Base-by-base conservation (phyloP, 23 tunicate species). In the Corella eumyota region DNA sequence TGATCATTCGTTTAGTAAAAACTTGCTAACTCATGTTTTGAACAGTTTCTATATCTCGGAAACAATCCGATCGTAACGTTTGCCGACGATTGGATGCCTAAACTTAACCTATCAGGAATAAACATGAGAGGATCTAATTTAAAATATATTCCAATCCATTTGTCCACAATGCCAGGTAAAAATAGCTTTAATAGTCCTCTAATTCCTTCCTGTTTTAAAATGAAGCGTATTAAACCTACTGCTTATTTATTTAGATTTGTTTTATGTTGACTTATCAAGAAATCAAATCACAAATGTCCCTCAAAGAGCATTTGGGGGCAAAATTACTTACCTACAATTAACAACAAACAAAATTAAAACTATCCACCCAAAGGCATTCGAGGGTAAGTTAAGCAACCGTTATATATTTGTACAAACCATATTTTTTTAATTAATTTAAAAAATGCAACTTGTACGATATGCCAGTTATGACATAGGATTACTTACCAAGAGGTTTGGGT, bases 301-400 rank as follows among this genome's bases (percentile, higher is more conserved):
- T 4, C 58, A 69, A 25, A 68, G 62, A 56, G 25, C 75, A 0
- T 77, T 77, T 23, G 28, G 27, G 1, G 45, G 61, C 29, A 33
- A 20, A 25, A 40, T 77, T 2, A 55, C 35, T 17, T 61, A 64
- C 75, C 30, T 77, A 52, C 75, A 77, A 21, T n/a, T 77, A 13
- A 56, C 75, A 4, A 26, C 68, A 36, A 77, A 77, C 48, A 25
- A 34, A 27, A 77, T 77, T 2, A 50, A 24, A 0, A 38, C 29
- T 3, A 15, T 77, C 19, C 45, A 77, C 32, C 44, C 50, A 38
- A 30, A 58, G 1, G 85, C 85, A 45, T 77, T 77, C 35, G 23
- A 34, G 61, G 85, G 85, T 77, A 29, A 6, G 30, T 6, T 2
- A 60, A n/a, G n/a, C n/a, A n/a, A n/a, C n/a, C n/a, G n/a, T n/a